These are phyloP conservation scores for Drosophila multiciliata DNA, from an alignment of 2,888 invertebrate genomes.

Conservation along the genomic window DNA sequence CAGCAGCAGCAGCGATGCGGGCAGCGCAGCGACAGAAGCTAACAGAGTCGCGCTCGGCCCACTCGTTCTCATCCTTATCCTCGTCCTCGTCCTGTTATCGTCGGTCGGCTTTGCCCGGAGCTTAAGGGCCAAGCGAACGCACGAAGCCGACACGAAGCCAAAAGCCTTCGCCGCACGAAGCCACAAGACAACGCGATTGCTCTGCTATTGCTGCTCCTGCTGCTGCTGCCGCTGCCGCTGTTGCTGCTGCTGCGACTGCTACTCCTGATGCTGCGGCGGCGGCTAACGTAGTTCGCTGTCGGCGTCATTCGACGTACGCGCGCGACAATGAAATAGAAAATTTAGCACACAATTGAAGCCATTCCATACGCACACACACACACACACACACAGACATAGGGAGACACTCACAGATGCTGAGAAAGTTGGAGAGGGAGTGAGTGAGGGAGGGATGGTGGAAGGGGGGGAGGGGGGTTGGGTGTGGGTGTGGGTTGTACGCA, in stretches of 20 bases:
- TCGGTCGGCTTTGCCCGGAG: slow-evolving; percentile 21
- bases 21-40: slow-evolving; percentile 40
- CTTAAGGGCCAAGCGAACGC: slow-evolving; percentile 27
- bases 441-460: neutral
- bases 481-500: neutral
- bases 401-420: slow-evolving; percentile 1
- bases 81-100: slow-evolving; percentile 9
- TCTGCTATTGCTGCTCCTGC: slow-evolving; percentile 9
- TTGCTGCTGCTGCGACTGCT: slow-evolving; percentile 22
- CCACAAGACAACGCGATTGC: slow-evolving; percentile 33
- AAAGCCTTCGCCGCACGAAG: slow-evolving; percentile 36
- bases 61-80: slow-evolving; percentile 23
- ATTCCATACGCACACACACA: slow-evolving; percentile 51
- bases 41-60: slow-evolving; percentile 33
- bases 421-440: neutral
- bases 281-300: slow-evolving; percentile 30
- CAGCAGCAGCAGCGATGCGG: slow-evolving; percentile 17
- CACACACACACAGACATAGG: slow-evolving; percentile 4
- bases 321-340: slow-evolving; percentile 75
- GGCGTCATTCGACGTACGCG: slow-evolving; percentile 45
- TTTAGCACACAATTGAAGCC: slow-evolving; percentile 78
- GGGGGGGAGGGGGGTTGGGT: accelerated
- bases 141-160: slow-evolving; percentile 49
- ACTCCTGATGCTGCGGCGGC: slow-evolving; percentile 21
- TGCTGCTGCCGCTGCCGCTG: slow-evolving; percentile 15